A percentile compares a stretch with the other conserved stretches of the same genome.
phyloP scores from a whole-genome alignment of 2,113 vertebrate genomes.

The Mungos mungo region DNA sequence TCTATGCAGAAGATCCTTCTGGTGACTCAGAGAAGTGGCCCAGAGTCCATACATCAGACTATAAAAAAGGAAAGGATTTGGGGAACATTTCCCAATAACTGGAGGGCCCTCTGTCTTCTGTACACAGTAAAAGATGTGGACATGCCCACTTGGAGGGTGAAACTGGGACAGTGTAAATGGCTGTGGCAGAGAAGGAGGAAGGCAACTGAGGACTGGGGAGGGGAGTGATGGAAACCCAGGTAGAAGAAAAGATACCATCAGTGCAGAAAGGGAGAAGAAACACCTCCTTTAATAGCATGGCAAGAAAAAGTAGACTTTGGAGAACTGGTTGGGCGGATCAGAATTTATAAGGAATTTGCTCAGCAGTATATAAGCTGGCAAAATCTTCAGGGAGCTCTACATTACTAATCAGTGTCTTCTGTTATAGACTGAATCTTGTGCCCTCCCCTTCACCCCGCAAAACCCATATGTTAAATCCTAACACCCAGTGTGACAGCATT shows the following conservation, averaged over 20 bases:
- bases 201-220: neutral
- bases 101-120: neutral
- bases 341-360: neutral
- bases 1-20: neutral
- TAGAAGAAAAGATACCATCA: neutral
- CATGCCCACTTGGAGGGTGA: neutral
- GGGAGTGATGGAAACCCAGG: neutral
- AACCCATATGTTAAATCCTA: neutral
- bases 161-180: neutral
- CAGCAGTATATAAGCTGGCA: neutral
- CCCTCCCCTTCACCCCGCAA: neutral
- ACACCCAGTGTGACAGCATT: neutral
- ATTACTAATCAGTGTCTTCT: neutral
- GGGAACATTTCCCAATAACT: neutral
- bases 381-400: neutral
- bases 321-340: neutral
- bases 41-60: neutral
- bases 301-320: neutral
- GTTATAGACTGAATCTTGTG: neutral
- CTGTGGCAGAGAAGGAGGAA: neutral
- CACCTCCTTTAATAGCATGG: neutral
- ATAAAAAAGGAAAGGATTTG: neutral
- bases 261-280: neutral
- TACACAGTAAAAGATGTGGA: neutral
- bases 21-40: neutral